Evolutionary conservation across 2,113 vertebrate species (phyloP).

Genomic region (Tychaedon coryphoeus): DNA sequence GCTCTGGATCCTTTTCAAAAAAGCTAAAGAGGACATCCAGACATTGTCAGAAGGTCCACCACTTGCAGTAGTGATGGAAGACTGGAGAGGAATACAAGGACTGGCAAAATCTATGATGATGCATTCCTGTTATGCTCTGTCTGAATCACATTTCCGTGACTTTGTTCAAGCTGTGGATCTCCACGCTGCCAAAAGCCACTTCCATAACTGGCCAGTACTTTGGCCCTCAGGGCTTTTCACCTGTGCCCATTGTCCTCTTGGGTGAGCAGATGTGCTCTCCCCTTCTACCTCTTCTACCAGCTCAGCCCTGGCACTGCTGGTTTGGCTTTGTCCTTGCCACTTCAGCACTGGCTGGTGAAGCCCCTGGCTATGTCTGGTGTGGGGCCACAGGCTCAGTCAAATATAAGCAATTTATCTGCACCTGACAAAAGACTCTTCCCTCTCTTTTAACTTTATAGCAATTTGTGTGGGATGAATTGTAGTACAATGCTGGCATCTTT

Average conservation of each 20-base stretch:
- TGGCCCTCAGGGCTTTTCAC: neutral
- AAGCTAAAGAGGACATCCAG: neutral
- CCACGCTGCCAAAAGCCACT: neutral
- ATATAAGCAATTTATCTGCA: neutral
- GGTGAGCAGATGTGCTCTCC: neutral
- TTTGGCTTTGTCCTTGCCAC: neutral
- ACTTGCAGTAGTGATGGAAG: neutral
- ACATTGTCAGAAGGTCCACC: neutral
- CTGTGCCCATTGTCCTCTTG: neutral
- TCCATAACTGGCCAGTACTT: neutral
- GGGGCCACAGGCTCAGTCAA: neutral
- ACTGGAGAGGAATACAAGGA: neutral
- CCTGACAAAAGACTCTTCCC: neutral
- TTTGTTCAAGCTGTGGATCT: neutral
- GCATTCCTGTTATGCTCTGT: neutral
- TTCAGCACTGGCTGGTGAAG: neutral
- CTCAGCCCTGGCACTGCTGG: neutral
- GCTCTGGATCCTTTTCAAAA: neutral
- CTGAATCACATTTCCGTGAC: fast-evolving
- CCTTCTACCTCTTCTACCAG: neutral
- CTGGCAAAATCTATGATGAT: neutral
- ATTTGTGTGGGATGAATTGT: neutral
- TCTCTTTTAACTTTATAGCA: neutral
- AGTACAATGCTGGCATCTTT: neutral
- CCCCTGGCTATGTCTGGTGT: neutral